Evolutionary conservation across 2,888 invertebrate species (phyloP).

Genomic region (Leptothorax acervorum): DNA sequence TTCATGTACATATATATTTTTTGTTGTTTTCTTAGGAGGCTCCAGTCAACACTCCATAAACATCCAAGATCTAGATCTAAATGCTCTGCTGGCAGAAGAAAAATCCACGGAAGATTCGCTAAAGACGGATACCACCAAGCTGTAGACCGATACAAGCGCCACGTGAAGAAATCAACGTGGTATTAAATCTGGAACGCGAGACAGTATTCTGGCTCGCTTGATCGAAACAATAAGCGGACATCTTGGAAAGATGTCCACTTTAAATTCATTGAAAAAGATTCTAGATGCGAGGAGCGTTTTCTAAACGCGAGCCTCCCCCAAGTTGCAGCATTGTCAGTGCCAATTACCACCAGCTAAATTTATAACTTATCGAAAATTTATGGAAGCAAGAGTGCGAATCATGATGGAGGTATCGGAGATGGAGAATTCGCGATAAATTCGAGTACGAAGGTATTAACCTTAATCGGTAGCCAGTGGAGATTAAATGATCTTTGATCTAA

Average conservation of each 20-base stretch:
- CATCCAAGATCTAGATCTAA: constrained; percentile 82
- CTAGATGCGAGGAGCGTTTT: constrained; percentile 13
- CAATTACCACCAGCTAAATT: constrained; percentile 21
- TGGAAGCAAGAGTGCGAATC: neutral
- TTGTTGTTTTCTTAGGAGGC: constrained; percentile 74
- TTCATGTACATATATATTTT: no score
- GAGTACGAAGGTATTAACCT: constrained; percentile 5
- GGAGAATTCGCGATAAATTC: neutral
- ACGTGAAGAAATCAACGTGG: constrained; percentile 69
- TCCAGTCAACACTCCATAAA: constrained; percentile 82
- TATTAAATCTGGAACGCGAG: constrained; percentile 55
- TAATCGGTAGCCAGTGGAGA: neutral
- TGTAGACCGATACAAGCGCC: constrained; percentile 66
- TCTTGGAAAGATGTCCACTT: constrained; percentile 81
- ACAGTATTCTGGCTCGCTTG: constrained; percentile 62
- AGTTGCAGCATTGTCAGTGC: neutral
- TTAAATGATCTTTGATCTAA: neutral
- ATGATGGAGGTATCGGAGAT: neutral
- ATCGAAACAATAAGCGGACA: constrained; percentile 67
- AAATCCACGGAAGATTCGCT: constrained; percentile 71
- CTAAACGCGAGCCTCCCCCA: neutral
- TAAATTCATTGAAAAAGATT: constrained; percentile 45
- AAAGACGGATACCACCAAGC: constrained; percentile 68
- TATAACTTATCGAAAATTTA: constrained; percentile 3
- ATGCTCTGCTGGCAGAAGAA: constrained; percentile 82